phyloP scores from a whole-genome alignment of 2,113 vertebrate species.

The Megaptera novaeangliae region DNA sequence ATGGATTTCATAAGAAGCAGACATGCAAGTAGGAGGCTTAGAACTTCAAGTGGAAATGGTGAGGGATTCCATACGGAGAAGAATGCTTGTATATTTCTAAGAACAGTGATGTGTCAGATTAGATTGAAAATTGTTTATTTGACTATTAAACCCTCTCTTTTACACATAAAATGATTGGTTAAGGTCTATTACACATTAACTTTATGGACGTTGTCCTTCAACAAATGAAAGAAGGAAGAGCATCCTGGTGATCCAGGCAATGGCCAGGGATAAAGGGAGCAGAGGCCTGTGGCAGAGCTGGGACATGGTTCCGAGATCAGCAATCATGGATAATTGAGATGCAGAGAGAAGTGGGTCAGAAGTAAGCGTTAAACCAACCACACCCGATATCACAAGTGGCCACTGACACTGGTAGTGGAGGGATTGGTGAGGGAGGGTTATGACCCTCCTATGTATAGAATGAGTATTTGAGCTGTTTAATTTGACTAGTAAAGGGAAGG shows the following conservation, averaged over 20 bases:
- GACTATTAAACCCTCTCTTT: too few relatives aligned
- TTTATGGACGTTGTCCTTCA: too few relatives aligned
- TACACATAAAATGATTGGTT: too few relatives aligned
- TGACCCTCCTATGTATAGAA: background rate
- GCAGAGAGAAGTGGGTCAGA: background rate
- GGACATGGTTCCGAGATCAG: background rate
- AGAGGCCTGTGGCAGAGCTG: background rate
- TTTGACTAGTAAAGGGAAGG: background rate
- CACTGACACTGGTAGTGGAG: background rate
- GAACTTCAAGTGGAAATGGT: too few relatives aligned
- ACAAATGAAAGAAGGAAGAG: too few relatives aligned
- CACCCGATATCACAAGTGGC: background rate
- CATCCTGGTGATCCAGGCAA: too few relatives aligned
- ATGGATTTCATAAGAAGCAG: background rate
- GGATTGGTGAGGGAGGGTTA: fast-evolving
- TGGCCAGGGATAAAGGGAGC: background rate
- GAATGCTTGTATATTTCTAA: too few relatives aligned
- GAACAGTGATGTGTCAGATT: too few relatives aligned
- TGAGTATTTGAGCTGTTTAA: background rate
- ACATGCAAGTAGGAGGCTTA: too few relatives aligned
- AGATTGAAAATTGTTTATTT: too few relatives aligned
- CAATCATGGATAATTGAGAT: background rate
- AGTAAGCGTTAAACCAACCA: background rate
- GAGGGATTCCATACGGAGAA: too few relatives aligned
- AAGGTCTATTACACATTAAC: too few relatives aligned